Evolutionary conservation across 2,888 invertebrate species (phyloP).

Genomic region (Tetanocera ferruginea): DNA sequence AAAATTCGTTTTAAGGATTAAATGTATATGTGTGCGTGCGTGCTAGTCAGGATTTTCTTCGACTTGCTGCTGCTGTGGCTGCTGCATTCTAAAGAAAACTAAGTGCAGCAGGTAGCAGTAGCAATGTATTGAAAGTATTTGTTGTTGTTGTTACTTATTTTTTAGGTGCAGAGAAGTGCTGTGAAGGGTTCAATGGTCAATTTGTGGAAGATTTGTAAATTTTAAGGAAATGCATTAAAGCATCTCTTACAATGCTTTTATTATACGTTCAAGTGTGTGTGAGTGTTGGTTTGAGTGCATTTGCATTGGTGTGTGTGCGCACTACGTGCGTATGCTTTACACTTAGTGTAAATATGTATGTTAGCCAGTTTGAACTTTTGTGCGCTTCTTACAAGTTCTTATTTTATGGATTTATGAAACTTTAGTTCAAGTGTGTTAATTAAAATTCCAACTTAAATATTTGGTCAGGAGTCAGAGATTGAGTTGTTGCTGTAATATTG

Average conservation of each 20-base stretch:
- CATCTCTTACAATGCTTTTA: background rate
- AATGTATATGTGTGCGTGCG: background rate
- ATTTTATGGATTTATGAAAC: slow-evolving; percentile 29
- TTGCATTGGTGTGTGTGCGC: background rate
- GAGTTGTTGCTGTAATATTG: background rate
- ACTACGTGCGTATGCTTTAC: background rate
- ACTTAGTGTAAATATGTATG: background rate
- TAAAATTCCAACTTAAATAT: slow-evolving; percentile 34
- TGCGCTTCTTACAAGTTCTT: slow-evolving; percentile 14
- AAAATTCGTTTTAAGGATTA: slow-evolving; percentile 29
- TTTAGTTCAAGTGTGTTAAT: slow-evolving; percentile 34
- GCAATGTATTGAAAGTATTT: background rate
- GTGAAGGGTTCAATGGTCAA: slow-evolving; percentile 22
- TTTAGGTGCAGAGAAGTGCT: background rate
- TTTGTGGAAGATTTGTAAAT: slow-evolving; percentile 38
- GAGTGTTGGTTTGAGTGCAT: slow-evolving; percentile 1
- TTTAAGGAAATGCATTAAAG: slow-evolving; percentile 16
- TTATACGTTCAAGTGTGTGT: background rate
- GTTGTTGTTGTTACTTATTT: background rate
- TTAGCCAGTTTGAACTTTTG: slow-evolving; percentile 21
- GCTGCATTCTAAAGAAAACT: too few relatives aligned
- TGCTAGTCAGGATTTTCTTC: background rate
- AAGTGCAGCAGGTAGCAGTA: background rate
- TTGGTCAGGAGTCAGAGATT: slow-evolving; percentile 24
- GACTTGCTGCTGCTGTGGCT: too few relatives aligned